Evolutionary conservation across 2,888 invertebrate species (phyloP).

Genomic region (Ennomos fuscantarius): DNA sequence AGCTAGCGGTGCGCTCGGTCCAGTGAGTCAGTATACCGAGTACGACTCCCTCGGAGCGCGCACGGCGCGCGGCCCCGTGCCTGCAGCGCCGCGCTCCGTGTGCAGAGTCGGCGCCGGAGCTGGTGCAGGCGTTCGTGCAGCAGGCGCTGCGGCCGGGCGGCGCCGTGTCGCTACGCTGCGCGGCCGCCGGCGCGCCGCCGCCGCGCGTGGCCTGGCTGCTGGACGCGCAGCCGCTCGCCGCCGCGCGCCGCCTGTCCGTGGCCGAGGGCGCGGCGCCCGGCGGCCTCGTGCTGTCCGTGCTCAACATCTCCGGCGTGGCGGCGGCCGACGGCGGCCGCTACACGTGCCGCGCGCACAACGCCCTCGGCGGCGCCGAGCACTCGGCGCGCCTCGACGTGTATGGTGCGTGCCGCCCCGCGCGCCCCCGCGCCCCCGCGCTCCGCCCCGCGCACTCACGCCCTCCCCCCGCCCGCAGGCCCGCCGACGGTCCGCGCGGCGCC

Average conservation of each 20-base stretch:
- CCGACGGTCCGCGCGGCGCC: conserved; percentile 89
- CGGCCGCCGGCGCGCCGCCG: conserved; percentile 92
- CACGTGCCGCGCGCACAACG: conserved; percentile 91
- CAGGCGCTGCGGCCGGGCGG: conserved; percentile 81
- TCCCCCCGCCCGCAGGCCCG: conserved; percentile 80
- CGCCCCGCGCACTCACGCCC: conserved; percentile 71
- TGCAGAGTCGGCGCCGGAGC: conserved; percentile 91
- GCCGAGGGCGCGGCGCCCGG: conserved; percentile 90
- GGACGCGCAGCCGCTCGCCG: conserved; percentile 88
- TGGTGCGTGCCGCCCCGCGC: conserved; percentile 87
- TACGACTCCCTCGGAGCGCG: too few relatives aligned
- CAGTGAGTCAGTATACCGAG: too few relatives aligned
- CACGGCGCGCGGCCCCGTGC: too few relatives aligned
- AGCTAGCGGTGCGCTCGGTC: too few relatives aligned
- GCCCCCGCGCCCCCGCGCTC: conserved; percentile 86
- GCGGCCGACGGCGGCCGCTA: conserved; percentile 93
- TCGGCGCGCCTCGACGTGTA: conserved; percentile 91
- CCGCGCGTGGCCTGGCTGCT: conserved; percentile 91
- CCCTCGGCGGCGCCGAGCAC: conserved; percentile 88
- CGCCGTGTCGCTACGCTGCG: conserved; percentile 90
- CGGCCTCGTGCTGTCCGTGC: conserved; percentile 91
- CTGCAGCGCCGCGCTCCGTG: too few relatives aligned
- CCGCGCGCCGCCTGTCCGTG: conserved; percentile 68
- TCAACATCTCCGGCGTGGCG: conserved; percentile 89
- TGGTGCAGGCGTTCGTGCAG: conserved; percentile 93